A percentile compares a stretch with the other conserved stretches of the same genome.
Evolutionary conservation across 2,888 invertebrate genomes (phyloP).

Genomic region (Thereva nobilitata): DNA sequence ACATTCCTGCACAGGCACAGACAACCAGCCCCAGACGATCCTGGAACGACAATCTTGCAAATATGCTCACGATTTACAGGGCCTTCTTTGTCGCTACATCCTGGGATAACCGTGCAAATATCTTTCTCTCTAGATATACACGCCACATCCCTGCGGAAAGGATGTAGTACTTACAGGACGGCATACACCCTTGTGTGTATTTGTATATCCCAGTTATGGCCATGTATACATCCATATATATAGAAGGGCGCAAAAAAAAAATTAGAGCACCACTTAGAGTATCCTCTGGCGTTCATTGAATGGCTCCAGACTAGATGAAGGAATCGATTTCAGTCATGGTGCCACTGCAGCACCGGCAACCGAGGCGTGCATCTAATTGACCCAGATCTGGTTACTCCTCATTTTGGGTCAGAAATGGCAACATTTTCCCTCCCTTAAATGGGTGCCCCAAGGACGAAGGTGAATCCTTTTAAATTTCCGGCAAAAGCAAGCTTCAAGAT

Average conservation of each 20-base stretch:
- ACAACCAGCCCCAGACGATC: neutral
- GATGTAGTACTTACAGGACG: neutral
- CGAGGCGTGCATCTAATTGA: conserved; percentile 33
- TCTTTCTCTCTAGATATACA: neutral
- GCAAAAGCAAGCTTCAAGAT: too few species aligned
- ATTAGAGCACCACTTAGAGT: conserved; percentile 19
- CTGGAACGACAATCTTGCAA: conserved; percentile 16
- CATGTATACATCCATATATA: neutral
- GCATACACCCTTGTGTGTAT: neutral
- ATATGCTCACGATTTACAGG: conserved; percentile 26
- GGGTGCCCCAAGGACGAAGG: too few species aligned
- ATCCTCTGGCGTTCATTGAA: conserved; percentile 20
- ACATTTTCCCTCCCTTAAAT: too few species aligned
- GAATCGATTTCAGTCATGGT: conserved; percentile 32
- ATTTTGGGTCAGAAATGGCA: too few species aligned
- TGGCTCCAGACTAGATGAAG: conserved; percentile 14
- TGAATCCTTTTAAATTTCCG: too few species aligned
- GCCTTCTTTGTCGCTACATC: neutral
- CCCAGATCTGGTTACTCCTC: conserved; percentile 23
- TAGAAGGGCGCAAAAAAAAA: conserved; percentile 1
- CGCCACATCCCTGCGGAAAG: conserved; percentile 2
- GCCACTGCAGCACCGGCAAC: conserved; percentile 27
- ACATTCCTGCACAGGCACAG: conserved; percentile 5
- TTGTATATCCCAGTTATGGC: neutral
- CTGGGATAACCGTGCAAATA: neutral